Percentiles rank a stretch among this genome's conserved stretches.
Evolutionary conservation across 2,888 invertebrate genomes (phyloP).

Genomic region (Pterostichus niger): DNA sequence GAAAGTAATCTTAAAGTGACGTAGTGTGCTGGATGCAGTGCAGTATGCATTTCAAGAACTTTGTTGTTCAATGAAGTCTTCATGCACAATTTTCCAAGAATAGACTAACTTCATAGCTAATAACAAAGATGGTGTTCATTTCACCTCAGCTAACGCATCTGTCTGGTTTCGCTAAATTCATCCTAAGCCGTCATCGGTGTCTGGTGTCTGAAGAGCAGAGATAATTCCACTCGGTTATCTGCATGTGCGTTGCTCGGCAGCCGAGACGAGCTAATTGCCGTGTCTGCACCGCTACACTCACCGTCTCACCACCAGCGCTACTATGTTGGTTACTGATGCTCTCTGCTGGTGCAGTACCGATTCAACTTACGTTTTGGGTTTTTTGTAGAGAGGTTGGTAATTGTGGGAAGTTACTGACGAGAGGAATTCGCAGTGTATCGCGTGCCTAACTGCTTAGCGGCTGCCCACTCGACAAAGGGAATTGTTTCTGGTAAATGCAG

Average conservation of each 20-base stretch:
- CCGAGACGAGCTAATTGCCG: conserved; percentile 8
- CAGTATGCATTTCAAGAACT: no score
- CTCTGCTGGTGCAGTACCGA: conserved; percentile 15
- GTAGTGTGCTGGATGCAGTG: no score
- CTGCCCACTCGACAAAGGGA: conserved; percentile 38
- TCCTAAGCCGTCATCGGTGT: no score
- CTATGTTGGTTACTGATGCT: conserved; percentile 47
- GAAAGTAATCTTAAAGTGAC: no score
- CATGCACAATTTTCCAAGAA: no score
- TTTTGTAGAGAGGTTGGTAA: neutral
- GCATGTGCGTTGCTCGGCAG: neutral
- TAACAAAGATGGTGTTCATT: no score
- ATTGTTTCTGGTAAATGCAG: conserved; percentile 33
- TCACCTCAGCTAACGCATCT: no score
- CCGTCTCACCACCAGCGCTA: conserved; percentile 23
- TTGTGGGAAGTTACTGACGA: conserved; percentile 45
- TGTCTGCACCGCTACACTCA: conserved; percentile 15
- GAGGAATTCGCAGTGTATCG: conserved; percentile 34
- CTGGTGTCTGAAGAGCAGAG: no score
- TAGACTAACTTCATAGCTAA: no score
- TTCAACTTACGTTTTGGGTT: conserved; percentile 1
- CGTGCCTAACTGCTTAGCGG: conserved; percentile 35
- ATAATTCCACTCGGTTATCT: neutral
- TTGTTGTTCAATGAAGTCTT: no score
- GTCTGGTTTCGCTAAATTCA: no score